Conservation (phyloP, 2,797 vertebrate genomes). For the Cossypha niveicapilla region DNA sequence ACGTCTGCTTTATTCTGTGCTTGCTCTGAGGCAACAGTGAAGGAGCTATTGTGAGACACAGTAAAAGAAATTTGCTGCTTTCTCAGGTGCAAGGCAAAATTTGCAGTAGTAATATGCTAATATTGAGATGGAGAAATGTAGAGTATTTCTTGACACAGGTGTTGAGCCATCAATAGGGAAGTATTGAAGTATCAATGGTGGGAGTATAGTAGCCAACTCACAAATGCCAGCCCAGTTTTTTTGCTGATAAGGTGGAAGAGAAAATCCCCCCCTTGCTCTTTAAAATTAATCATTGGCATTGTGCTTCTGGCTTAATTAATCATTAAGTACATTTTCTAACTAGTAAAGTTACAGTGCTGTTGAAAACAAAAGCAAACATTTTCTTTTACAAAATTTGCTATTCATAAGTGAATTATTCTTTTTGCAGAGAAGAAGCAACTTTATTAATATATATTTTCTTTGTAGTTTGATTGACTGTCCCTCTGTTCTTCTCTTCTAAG, state of each 20-base stretch:
- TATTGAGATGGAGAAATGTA: neutral
- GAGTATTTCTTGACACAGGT: neutral
- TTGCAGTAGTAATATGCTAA: neutral
- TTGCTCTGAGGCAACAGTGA: neutral
- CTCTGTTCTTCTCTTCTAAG: neutral
- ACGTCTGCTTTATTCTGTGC: neutral
- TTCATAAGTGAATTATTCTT: neutral
- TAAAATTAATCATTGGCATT: neutral
- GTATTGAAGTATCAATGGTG: too few relatives aligned
- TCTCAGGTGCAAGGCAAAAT: neutral
- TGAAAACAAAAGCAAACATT: neutral
- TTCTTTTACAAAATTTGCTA: neutral
- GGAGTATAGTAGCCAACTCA: neutral
- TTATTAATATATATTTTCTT: neutral
- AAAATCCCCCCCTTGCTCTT: neutral
- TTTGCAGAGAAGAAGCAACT: neutral
- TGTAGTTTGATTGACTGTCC: neutral
- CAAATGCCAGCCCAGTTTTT: neutral
- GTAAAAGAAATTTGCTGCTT: neutral
- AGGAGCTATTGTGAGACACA: neutral
- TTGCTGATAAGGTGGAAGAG: neutral
- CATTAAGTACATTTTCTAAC: neutral
- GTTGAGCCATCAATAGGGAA: neutral
- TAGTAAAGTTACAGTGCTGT: neutral
- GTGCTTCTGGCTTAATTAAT: neutral